Evolutionary conservation across 2,113 vertebrate species (phyloP).

Genomic region (Chiloscyllium plagiosum): DNA sequence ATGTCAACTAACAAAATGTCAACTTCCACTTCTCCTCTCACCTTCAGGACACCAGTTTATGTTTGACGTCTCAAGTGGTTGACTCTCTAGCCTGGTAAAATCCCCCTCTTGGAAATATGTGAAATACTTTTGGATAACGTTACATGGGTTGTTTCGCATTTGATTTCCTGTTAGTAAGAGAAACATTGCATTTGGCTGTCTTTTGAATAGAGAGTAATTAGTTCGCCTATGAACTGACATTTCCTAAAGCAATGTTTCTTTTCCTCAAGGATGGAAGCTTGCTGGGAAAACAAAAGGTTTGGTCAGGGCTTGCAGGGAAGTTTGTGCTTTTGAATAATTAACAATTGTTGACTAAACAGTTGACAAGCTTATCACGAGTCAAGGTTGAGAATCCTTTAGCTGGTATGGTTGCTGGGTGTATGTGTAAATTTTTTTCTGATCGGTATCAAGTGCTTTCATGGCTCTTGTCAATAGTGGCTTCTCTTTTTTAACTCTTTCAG

Average conservation of each 20-base stretch:
- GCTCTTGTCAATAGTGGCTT: background rate
- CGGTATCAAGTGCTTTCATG: background rate
- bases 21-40: background rate
- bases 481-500: slow-evolving; percentile 5
- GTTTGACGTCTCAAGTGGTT: background rate
- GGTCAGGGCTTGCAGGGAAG: background rate
- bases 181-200: background rate
- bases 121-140: background rate
- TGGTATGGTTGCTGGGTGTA: background rate
- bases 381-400: slow-evolving; percentile 8
- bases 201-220: background rate
- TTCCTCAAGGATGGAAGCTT: slow-evolving; percentile 6
- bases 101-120: background rate
- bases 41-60: background rate
- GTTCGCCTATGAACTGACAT: background rate
- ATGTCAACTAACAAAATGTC: background rate
- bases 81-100: background rate
- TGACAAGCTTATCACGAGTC: background rate
- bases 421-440: background rate
- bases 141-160: background rate
- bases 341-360: slow-evolving; percentile 5
- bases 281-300: background rate
- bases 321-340: background rate
- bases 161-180: slow-evolving; percentile 4
- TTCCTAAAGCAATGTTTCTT: background rate